A percentile compares a stretch with the other conserved stretches of the same genome.
phyloP scores from a whole-genome alignment of 2,113 vertebrate species.

The Pongo abelii region DNA sequence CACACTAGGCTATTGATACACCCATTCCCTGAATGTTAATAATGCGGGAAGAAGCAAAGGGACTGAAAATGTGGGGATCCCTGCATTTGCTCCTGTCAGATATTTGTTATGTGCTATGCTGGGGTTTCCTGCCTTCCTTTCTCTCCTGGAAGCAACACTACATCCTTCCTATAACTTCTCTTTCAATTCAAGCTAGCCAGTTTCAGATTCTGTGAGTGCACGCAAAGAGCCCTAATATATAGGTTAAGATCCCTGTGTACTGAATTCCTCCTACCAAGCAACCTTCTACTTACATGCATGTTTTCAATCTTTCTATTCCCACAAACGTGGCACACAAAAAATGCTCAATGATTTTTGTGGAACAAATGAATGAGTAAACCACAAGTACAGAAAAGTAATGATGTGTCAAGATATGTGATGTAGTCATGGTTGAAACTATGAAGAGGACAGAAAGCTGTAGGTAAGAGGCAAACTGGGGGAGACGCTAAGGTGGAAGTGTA shows the following conservation, averaged over 20 bases:
- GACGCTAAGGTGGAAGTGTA: no score
- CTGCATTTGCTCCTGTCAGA: background rate
- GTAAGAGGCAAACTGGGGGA: background rate
- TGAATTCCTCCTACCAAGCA: no score
- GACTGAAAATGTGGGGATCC: background rate
- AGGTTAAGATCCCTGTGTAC: background rate
- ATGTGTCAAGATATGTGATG: no score
- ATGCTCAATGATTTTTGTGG: background rate
- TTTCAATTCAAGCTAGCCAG: background rate
- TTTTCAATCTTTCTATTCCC: background rate
- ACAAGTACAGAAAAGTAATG: background rate
- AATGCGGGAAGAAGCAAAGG: background rate
- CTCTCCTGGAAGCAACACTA: background rate
- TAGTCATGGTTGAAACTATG: background rate
- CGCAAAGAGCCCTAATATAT: background rate
- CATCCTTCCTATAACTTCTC: background rate
- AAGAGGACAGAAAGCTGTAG: background rate
- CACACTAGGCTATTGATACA: no score
- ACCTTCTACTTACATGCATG: accelerated
- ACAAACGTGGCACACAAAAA: background rate
- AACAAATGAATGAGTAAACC: background rate
- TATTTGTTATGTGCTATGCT: background rate
- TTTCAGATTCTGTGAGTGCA: background rate
- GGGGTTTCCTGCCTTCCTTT: background rate
- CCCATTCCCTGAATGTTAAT: background rate